phyloP scores from a whole-genome alignment of 2,113 vertebrate species.

The Oreochromis tanganicae region DNA sequence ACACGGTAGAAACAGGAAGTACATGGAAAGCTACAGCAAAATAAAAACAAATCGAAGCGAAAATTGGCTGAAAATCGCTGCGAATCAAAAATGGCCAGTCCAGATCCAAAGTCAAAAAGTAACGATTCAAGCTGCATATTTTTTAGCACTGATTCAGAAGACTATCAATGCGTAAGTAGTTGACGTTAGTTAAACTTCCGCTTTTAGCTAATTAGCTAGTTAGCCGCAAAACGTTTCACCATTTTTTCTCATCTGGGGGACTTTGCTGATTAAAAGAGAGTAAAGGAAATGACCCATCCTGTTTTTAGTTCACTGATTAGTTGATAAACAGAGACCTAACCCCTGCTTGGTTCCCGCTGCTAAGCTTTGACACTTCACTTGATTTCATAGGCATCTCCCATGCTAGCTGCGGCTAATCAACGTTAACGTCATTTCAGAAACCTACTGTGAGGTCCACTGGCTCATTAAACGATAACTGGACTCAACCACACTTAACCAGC shows the following conservation, averaged over 20 bases:
- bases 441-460: background rate
- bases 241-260: background rate
- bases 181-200: background rate
- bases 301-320: background rate
- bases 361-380: background rate
- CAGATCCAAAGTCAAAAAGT: background rate
- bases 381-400: background rate
- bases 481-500: background rate
- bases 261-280: background rate
- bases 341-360: background rate
- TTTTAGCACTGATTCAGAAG: constrained; percentile 59
- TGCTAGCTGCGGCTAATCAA: background rate
- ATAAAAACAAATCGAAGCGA: constrained; percentile 18
- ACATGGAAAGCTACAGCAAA: constrained; percentile 1
- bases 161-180: constrained; percentile 76
- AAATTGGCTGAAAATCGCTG: background rate
- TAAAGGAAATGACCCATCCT: background rate
- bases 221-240: background rate
- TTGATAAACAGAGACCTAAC: background rate
- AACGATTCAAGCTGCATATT: constrained; percentile 61
- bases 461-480: background rate
- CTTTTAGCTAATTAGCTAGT: constrained; percentile 19
- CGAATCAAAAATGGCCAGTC: constrained; percentile 15
- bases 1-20: constrained; percentile 63
- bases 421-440: background rate